These are phyloP conservation scores for Triplophysa rosa DNA, from an alignment of 2,113 vertebrate genomes.

Conservation along the genomic window DNA sequence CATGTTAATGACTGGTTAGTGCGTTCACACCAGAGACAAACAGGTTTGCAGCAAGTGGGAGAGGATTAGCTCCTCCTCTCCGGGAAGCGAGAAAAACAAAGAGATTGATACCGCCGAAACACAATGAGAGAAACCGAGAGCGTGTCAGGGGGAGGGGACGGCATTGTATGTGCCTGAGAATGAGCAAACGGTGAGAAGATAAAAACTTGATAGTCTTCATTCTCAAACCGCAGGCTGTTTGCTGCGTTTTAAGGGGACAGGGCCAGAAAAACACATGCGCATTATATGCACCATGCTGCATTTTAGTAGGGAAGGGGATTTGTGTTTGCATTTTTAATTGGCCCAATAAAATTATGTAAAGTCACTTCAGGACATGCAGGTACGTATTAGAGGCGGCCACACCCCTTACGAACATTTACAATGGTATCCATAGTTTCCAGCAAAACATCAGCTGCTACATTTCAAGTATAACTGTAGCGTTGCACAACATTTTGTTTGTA, in stretches of 20 bases:
- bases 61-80: not conserved
- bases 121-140: constrained; percentile 13
- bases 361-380: not conserved
- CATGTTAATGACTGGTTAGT: constrained; percentile 33
- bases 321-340: not conserved
- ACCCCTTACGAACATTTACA: not conserved
- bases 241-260: not conserved
- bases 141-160: not conserved
- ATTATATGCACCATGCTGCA: not conserved
- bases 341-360: not conserved
- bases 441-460: not conserved
- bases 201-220: constrained; percentile 44
- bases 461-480: not conserved
- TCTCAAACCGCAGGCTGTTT: constrained; percentile 34
- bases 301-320: not conserved
- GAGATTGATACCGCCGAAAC: not conserved
- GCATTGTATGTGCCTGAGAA: not conserved
- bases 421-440: not conserved
- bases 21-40: constrained; percentile 34
- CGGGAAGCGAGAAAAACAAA: not conserved
- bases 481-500: too few species aligned
- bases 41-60: constrained; percentile 30
- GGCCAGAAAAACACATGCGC: not conserved
- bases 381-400: not conserved
- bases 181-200: not conserved